Percentiles rank a stretch among this genome's conserved stretches.
phyloP scores from a whole-genome alignment of 2,797 vertebrate species.

The Triplophysa yarkandensis region DNA sequence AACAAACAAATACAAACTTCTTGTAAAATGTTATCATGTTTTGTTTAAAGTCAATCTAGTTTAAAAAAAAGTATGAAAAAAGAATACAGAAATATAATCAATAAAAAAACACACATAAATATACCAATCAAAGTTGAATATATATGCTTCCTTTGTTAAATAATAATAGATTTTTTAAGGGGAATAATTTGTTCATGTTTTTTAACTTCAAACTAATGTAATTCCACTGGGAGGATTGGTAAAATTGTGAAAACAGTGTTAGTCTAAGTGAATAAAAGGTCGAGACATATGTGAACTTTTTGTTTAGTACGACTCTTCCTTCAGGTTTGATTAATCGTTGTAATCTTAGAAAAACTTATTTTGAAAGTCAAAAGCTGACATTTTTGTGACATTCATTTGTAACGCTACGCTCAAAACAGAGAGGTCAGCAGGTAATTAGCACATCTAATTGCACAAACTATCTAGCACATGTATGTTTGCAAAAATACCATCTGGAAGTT shows the following conservation, averaged over 20 bases:
- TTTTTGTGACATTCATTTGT: conserved; percentile 43
- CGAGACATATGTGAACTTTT: conserved; percentile 7
- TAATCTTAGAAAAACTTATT: conserved; percentile 36
- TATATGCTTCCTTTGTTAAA: not conserved
- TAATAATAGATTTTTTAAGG: not conserved
- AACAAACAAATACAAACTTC: too few species aligned
- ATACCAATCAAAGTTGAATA: not conserved
- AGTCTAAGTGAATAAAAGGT: not conserved
- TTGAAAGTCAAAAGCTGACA: conserved; percentile 39
- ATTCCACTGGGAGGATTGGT: not conserved
- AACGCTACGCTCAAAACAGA: conserved; percentile 30
- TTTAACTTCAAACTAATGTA: not conserved
- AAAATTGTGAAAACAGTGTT: not conserved
- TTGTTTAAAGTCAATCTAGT: not conserved
- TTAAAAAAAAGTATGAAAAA: not conserved
- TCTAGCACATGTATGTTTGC: conserved; percentile 27
- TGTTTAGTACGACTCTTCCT: not conserved
- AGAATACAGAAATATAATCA: not conserved
- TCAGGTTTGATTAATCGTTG: conserved; percentile 22
- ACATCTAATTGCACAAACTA: conserved; percentile 39
- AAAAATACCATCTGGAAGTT: conserved; percentile 34
- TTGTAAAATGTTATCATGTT: not conserved
- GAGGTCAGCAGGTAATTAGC: conserved; percentile 50
- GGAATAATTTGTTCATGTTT: not conserved
- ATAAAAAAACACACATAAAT: too few species aligned